These are phyloP conservation scores for Cephus spinipes DNA, from an alignment of 2,888 invertebrate species.

Conservation along the genomic window DNA sequence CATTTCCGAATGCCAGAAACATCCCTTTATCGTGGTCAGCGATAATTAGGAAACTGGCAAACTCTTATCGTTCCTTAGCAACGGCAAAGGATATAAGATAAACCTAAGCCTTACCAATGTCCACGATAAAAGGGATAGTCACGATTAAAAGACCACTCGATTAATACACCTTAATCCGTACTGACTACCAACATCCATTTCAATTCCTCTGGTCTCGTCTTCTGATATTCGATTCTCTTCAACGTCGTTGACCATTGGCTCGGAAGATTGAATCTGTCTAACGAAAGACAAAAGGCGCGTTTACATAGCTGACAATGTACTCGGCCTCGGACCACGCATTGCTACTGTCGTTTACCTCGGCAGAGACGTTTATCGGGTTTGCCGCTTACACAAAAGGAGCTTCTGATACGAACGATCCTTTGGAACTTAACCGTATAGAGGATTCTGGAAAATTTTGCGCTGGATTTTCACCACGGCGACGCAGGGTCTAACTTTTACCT, in stretches of 20 bases:
- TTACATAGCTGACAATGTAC: neutral
- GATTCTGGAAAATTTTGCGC: neutral
- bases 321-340: neutral
- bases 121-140: too few species aligned
- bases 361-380: neutral
- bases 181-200: too few species aligned
- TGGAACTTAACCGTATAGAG: neutral
- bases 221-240: too few species aligned
- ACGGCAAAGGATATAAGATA: too few species aligned
- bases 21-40: neutral
- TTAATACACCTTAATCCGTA: too few species aligned
- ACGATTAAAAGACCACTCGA: too few species aligned
- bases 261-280: neutral
- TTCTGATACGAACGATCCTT: neutral
- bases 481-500: neutral
- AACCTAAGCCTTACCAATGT: too few species aligned
- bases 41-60: neutral
- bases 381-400: neutral
- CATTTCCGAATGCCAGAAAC: neutral
- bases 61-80: neutral
- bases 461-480: neutral
- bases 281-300: neutral
- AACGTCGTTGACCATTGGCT: too few species aligned
- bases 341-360: neutral
- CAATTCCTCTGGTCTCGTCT: too few species aligned